Conservation (phyloP, 2,888 invertebrate genomes). For the Clitarchus hookeri region DNA sequence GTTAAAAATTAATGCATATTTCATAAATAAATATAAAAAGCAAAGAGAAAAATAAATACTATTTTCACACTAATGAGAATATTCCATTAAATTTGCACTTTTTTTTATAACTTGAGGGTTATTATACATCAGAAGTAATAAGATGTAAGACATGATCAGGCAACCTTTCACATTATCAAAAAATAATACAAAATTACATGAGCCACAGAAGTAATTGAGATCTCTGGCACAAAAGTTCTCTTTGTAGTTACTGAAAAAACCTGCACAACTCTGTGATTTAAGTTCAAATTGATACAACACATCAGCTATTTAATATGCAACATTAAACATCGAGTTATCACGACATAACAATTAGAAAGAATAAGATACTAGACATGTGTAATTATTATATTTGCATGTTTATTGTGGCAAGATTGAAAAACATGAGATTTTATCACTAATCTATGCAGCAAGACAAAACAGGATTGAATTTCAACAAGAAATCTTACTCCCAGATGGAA, state of each 20-base stretch:
- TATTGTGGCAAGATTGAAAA: background rate
- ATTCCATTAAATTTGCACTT: conserved; percentile 14
- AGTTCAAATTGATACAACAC: background rate
- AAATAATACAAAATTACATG: background rate
- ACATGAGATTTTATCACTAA: conserved; percentile 5
- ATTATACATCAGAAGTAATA: conserved; percentile 3
- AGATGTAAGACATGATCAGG: conserved; percentile 5
- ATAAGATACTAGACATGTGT: background rate
- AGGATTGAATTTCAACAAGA: background rate
- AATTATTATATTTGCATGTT: background rate
- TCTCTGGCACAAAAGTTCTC: background rate
- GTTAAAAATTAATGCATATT: conserved; percentile 11
- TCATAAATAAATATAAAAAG: conserved; percentile 10
- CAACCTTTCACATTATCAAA: conserved; percentile 7
- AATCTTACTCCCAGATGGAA: conserved; percentile 14
- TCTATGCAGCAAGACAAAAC: background rate
- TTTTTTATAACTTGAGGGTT: conserved; percentile 9
- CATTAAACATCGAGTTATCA: conserved; percentile 14
- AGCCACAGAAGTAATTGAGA: conserved; percentile 14
- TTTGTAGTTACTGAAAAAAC: conserved; percentile 14
- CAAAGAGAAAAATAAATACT: conserved; percentile 14
- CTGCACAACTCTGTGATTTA: background rate
- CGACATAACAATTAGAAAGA: conserved; percentile 8
- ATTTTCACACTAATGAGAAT: conserved; percentile 14
- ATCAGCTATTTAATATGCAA: conserved; percentile 14